These are phyloP conservation scores for Therioaphis trifolii DNA, from an alignment of 2,888 invertebrate genomes.

Conservation along the genomic window DNA sequence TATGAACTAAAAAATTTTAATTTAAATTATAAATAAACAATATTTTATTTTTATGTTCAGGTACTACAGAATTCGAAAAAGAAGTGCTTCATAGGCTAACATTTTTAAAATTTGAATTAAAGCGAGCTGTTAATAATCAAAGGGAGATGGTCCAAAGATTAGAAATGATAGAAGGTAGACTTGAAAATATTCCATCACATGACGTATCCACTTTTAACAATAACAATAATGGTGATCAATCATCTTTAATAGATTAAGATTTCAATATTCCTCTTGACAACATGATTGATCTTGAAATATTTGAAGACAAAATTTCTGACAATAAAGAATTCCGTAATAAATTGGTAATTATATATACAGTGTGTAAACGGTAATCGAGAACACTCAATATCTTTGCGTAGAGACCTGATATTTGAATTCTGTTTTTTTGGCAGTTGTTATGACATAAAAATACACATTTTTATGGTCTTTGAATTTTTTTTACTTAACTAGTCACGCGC, in stretches of 20 bases:
- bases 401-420: no score
- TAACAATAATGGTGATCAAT: neutral
- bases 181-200: slow-evolving; percentile 18
- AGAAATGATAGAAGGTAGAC: neutral
- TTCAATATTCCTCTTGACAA: neutral
- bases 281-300: neutral
- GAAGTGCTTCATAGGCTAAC: neutral
- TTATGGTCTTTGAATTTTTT: no score
- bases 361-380: no score
- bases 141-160: neutral
- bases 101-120: slow-evolving; percentile 19
- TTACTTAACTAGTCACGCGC: no score
- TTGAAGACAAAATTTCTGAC: no score
- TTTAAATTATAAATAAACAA: no score
- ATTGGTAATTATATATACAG: no score
- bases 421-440: no score
- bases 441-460: no score
- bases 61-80: slow-evolving; percentile 5
- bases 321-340: no score
- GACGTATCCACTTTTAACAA: neutral
- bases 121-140: neutral
- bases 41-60: neutral
- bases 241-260: neutral
- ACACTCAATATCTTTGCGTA: no score
- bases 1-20: neutral